These are phyloP conservation scores for Hydra vulgaris DNA, from an alignment of 30 jellyfish, hydroid and myxozoan species.

Conservation along the genomic window DNA sequence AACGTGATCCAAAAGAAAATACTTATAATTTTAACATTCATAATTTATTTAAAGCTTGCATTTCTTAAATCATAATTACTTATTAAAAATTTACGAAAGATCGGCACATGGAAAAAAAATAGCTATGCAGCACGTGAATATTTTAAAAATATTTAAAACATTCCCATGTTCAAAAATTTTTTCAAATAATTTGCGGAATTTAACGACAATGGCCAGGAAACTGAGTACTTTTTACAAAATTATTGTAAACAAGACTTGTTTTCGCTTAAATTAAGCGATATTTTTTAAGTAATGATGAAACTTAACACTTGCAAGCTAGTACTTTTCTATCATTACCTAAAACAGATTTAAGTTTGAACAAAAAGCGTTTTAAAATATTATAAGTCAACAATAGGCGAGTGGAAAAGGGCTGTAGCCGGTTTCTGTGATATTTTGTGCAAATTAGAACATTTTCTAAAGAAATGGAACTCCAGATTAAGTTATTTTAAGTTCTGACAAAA, in stretches of 20 bases:
- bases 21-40: not conserved
- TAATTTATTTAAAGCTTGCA: constrained; percentile 8
- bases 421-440: not conserved
- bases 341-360: not conserved
- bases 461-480: not conserved
- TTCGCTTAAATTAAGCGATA: not conserved
- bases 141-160: no score
- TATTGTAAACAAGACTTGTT: not conserved
- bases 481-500: not conserved
- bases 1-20: not conserved
- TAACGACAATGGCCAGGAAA: not conserved
- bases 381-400: not conserved
- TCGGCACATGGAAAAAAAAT: not conserved
- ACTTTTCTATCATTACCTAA: not conserved
- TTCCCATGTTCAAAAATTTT: no score
- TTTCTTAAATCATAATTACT: not conserved
- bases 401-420: not conserved
- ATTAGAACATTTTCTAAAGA: not conserved
- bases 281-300: not conserved
- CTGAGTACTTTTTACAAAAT: not conserved
- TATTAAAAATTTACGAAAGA: not conserved
- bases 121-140: not conserved
- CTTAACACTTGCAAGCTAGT: not conserved
- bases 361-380: not conserved
- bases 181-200: no score